Base-by-base conservation (phyloP, 2,113 vertebrate species). In the Campylomormyrus tamandua region DNA sequence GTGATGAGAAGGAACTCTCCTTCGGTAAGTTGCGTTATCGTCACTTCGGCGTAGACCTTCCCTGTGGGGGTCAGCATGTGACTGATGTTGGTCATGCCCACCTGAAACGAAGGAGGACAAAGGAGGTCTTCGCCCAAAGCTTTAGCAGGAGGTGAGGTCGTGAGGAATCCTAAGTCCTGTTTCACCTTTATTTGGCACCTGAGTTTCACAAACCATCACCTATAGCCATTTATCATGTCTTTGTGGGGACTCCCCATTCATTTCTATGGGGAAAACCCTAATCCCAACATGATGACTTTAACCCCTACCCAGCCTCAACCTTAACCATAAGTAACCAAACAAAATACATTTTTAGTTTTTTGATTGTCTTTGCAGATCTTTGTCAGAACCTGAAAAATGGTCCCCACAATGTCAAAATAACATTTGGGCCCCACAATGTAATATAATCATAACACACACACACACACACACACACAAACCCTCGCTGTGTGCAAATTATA, bases 1-100 rank as follows among this genome's bases (percentile, higher is more conserved):
- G 98, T 99, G 93, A 99, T 91, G 88, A 99, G 95, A 91, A 99
- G 89, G 93, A 99, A 99, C 91, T 98, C 96, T 83, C 96, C 97
- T 1, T 96, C 96, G 87, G 94, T 90, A 46, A 95, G 90, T 52
- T 98, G 98, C 91, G 97, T 98, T 89, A 99, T 95, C 0, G 98
- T 99, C 92, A 99, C 93, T 92, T 99, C 98, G 5, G 98, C 98
- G 66, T 96, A 99, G 45, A 99, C 98, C 89, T 92, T 96, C 89
- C 98, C 98, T 89, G 89, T 93, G 0, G 97, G 97, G 0, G 98
- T 99, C 95, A 99, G 90, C 98, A 99, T 98, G 95, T 99, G 98
- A 93, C 98, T 99, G 95, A 99, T 98, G 88, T 99, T 99, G 89
- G 98, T 99, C 70, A 96, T 95, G 90, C 98, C 98, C 90, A 98